Percentiles rank a stretch among this genome's conserved stretches.
These are phyloP conservation scores for Pteronura brasiliensis DNA, from an alignment of 2,113 vertebrate species.

Conservation along the genomic window DNA sequence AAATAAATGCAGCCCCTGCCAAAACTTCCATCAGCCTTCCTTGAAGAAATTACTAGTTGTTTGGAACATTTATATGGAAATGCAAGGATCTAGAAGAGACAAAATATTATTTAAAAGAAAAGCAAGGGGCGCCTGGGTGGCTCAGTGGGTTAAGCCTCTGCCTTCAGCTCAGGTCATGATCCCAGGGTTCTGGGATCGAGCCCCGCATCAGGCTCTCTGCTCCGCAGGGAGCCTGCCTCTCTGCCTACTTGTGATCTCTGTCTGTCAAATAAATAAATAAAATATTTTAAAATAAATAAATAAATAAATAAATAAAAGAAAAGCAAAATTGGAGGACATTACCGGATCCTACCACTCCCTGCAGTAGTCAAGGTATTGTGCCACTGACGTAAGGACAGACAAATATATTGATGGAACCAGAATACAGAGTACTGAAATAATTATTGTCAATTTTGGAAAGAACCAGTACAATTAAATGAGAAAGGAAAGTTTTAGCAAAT, in stretches of 20 bases:
- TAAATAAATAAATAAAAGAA: too few relatives aligned
- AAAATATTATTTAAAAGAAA: neutral
- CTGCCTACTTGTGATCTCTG: too few relatives aligned
- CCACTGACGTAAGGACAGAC: neutral
- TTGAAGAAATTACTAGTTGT: neutral
- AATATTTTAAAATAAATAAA: too few relatives aligned
- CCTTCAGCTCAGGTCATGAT: too few relatives aligned
- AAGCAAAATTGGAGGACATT: neutral
- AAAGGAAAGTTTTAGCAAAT: neutral
- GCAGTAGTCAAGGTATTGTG: neutral
- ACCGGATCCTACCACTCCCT: neutral
- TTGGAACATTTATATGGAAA: neutral
- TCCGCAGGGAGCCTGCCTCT: too few relatives aligned
- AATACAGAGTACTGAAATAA: neutral
- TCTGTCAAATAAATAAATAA: too few relatives aligned
- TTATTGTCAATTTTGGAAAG: neutral
- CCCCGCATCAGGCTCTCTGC: too few relatives aligned
- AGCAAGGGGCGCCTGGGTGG: too few relatives aligned
- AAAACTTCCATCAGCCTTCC: neutral
- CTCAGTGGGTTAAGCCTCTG: too few relatives aligned
- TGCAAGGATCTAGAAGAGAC: neutral
- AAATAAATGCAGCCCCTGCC: neutral
- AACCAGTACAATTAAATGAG: neutral
- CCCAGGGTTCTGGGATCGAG: too few relatives aligned
- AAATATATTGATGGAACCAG: neutral